Conservation (phyloP, 2,888 invertebrate species). For the Euphydryas editha region DNA sequence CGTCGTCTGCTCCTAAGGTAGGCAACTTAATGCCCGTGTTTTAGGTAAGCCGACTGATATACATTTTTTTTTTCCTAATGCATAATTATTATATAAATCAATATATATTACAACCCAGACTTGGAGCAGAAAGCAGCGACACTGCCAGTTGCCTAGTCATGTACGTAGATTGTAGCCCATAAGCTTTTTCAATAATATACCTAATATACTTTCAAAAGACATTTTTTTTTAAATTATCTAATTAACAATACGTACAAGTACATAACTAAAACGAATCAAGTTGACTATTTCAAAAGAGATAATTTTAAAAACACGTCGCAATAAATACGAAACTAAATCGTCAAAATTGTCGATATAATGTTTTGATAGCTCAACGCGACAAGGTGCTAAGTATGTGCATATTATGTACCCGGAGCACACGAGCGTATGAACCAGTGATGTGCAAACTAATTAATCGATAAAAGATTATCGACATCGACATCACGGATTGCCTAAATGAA, state of each 20-base stretch:
- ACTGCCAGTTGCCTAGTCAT: no score
- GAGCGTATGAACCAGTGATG: constrained; percentile 24
- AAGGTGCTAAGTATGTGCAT: constrained; percentile 23
- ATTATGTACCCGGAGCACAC: constrained; percentile 8
- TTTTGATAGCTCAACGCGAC: constrained; percentile 25
- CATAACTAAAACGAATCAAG: background rate
- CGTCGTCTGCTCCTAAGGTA: no score
- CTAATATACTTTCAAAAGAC: no score
- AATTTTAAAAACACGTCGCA: background rate
- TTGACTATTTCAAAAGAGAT: background rate
- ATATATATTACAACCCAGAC: no score
- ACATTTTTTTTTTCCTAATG: no score
- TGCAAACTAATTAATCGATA: constrained; percentile 24
- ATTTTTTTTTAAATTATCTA: no score
- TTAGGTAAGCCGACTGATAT: no score
- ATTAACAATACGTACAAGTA: background rate
- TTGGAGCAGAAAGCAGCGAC: no score
- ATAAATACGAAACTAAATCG: background rate
- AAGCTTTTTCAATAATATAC: no score
- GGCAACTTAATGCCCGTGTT: no score
- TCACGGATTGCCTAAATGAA: constrained; percentile 22
- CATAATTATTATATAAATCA: no score
- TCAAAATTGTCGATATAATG: background rate
- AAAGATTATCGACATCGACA: constrained; percentile 24
- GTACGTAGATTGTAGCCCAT: no score